Evolutionary conservation across 2,113 vertebrate genomes (phyloP).

Genomic region (Chamaea fasciata): DNA sequence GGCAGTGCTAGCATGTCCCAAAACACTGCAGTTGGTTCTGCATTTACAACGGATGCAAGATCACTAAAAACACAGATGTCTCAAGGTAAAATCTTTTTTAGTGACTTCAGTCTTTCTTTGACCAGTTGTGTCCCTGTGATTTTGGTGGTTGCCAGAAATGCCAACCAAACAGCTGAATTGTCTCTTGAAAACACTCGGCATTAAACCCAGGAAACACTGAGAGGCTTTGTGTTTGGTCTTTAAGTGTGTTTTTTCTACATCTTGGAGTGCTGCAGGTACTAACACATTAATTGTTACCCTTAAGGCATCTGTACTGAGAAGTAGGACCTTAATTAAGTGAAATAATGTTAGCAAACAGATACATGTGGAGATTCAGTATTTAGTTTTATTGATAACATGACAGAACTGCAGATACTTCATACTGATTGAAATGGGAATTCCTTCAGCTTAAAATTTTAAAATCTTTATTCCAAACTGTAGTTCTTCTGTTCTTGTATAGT

Average conservation of each 20-base stretch:
- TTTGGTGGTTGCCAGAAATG: background rate
- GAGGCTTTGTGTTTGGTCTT: background rate
- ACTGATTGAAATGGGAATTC: background rate
- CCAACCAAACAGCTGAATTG: background rate
- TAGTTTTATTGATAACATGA: background rate
- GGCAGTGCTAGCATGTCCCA: constrained; percentile 72
- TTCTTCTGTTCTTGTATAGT: background rate
- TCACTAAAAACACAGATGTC: constrained; percentile 78
- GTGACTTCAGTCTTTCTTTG: background rate
- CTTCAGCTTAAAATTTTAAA: background rate
- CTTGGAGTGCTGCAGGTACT: background rate
- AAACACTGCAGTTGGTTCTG: constrained; percentile 72
- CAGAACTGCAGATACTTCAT: background rate
- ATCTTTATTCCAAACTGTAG: background rate
- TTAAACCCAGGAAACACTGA: background rate
- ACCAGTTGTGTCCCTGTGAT: fast-evolving
- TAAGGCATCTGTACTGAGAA: background rate
- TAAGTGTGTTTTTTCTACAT: background rate
- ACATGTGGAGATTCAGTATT: background rate
- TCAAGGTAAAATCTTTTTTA: constrained; percentile 71
- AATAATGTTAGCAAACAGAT: background rate
- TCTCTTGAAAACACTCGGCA: background rate
- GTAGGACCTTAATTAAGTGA: background rate
- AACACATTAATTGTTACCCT: background rate
- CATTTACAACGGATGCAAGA: constrained; percentile 76